Conservation (phyloP, 2,797 vertebrate species). For the Cryptoblepharus egeriae region DNA sequence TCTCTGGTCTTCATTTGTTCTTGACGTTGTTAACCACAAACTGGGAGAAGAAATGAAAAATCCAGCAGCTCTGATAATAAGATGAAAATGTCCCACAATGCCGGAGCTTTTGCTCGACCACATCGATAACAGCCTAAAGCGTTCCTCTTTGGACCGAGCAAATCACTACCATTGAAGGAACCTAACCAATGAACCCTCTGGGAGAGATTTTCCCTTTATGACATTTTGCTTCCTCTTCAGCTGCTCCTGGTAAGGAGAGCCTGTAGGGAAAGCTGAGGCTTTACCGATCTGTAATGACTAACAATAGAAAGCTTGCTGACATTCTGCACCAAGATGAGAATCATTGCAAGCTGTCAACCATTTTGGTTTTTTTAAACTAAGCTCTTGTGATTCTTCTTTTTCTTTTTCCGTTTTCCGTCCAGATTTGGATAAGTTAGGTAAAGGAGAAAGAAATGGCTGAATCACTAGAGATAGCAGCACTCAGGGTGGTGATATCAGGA, state of each 20-base stretch:
- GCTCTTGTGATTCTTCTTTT: neutral
- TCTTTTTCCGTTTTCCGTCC: rapidly evolving
- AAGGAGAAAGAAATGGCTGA: neutral
- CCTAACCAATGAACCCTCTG: neutral
- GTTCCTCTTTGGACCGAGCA: slow-evolving; percentile 52
- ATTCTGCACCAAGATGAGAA: slow-evolving; percentile 20
- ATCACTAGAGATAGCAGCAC: too few relatives aligned
- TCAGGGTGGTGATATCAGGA: too few relatives aligned
- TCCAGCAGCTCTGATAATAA: slow-evolving; percentile 9
- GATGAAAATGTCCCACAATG: slow-evolving; percentile 27
- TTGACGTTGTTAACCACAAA: slow-evolving; percentile 38
- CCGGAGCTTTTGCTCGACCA: slow-evolving; percentile 24
- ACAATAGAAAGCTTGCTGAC: neutral
- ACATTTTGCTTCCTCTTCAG: slow-evolving; percentile 13
- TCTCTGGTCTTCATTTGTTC: slow-evolving; percentile 14
- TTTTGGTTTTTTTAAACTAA: slow-evolving; percentile 9
- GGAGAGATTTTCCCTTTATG: slow-evolving; percentile 39
- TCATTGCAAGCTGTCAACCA: rapidly evolving
- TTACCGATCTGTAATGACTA: slow-evolving; percentile 34
- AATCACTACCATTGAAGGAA: slow-evolving; percentile 35
- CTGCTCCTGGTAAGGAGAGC: slow-evolving; percentile 42
- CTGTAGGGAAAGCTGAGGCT: slow-evolving; percentile 69
- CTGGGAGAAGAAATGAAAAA: slow-evolving; percentile 24
- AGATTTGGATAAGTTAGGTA: neutral
- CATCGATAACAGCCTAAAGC: slow-evolving; percentile 29